These are phyloP conservation scores for Thelohanellus kitauei DNA, from an alignment of 30 jellyfish, hydroid and myxozoan species.

Conservation along the genomic window DNA sequence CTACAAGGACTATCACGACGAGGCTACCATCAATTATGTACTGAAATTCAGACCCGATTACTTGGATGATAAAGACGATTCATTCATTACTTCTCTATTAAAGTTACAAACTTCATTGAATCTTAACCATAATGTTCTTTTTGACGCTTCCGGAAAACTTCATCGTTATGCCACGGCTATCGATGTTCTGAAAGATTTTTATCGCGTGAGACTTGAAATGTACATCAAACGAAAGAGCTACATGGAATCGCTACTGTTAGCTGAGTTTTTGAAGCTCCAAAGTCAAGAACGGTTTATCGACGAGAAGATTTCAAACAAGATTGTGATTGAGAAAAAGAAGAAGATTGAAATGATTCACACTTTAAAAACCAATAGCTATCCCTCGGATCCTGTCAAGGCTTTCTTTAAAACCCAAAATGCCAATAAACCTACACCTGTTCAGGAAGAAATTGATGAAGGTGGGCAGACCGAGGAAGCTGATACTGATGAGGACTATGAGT, in stretches of 20 bases:
- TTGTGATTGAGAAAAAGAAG: slow-evolving; percentile 13
- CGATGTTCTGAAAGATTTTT: slow-evolving; percentile 33
- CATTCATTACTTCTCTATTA: background rate
- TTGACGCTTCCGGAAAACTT: slow-evolving; percentile 39
- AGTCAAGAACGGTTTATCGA: slow-evolving; percentile 68
- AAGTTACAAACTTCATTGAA: background rate
- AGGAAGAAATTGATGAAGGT: background rate
- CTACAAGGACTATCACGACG: slow-evolving; percentile 52
- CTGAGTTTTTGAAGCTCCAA: slow-evolving; percentile 35
- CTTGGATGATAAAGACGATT: background rate
- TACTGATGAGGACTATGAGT: background rate
- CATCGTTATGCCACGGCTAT: slow-evolving; percentile 26
- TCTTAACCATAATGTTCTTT: slow-evolving; percentile 4
- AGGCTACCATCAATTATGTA: slow-evolving; percentile 27
- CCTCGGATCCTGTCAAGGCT: slow-evolving; percentile 75
- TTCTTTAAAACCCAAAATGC: too few species aligned
- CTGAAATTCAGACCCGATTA: slow-evolving; percentile 17
- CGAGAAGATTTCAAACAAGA: slow-evolving; percentile 47
- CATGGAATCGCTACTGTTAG: slow-evolving; percentile 32
- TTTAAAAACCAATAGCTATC: slow-evolving; percentile 22
- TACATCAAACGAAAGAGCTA: slow-evolving; percentile 39
- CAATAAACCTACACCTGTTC: background rate
- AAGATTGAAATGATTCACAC: slow-evolving; percentile 30
- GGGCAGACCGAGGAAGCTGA: background rate
- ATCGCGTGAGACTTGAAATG: slow-evolving; percentile 22